Evolutionary conservation across 2,797 vertebrate genomes (phyloP).

Genomic region (Carduelis carduelis): DNA sequence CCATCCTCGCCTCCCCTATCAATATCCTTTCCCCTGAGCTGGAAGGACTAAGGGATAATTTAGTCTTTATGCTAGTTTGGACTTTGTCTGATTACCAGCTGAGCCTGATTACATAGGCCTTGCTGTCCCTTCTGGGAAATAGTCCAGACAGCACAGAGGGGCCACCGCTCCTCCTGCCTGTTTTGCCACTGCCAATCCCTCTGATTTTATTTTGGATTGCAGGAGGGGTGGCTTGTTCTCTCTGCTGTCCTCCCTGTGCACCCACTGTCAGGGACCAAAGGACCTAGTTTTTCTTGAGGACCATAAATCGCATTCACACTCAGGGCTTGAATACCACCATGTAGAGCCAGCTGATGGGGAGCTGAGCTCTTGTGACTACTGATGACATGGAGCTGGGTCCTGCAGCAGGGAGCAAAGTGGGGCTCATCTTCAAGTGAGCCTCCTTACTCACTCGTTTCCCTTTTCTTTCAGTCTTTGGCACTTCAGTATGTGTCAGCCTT

Average conservation of each 20-base stretch:
- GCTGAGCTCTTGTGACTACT: background rate
- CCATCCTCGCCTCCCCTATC: conserved; percentile 7
- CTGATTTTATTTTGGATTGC: background rate
- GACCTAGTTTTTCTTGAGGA: background rate
- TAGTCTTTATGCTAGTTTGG: conserved; percentile 61
- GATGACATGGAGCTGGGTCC: background rate
- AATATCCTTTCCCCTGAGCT: conserved; percentile 60
- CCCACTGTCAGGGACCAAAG: background rate
- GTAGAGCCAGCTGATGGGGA: background rate
- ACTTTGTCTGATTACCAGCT: conserved; percentile 74
- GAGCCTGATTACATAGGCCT: conserved; percentile 71
- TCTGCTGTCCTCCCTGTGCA: background rate
- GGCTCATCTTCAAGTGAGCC: background rate
- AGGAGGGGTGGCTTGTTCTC: background rate
- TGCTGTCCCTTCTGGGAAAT: conserved; percentile 60
- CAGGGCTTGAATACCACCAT: background rate
- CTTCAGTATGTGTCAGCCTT: background rate
- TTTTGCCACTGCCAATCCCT: background rate
- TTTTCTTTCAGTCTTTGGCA: background rate
- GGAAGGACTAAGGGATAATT: conserved; percentile 67
- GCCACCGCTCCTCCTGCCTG: background rate
- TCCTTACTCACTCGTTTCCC: background rate
- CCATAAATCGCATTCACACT: background rate
- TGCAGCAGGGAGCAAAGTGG: background rate
- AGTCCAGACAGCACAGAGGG: background rate